A percentile compares a stretch with the other conserved stretches of the same genome.
phyloP scores from a whole-genome alignment of 2,797 vertebrate genomes.

The Anisognathus igniventris region DNA sequence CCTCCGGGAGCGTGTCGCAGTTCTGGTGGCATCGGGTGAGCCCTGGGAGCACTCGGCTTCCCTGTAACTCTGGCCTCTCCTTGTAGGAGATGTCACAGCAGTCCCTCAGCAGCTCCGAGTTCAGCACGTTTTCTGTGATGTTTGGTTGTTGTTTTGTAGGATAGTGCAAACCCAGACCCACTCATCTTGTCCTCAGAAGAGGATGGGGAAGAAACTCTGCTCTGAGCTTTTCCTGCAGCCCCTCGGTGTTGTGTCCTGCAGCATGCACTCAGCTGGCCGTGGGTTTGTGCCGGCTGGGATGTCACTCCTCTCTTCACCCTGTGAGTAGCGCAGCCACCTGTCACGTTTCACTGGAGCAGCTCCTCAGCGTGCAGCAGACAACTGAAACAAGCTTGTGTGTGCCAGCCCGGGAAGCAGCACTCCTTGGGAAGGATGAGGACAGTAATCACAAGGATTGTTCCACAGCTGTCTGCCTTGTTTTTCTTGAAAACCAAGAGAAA shows the following conservation, averaged over 20 bases:
- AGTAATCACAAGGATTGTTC: background rate
- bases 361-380: background rate
- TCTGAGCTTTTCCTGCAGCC: background rate
- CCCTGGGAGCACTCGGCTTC: background rate
- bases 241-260: background rate
- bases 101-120: background rate
- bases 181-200: background rate
- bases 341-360: background rate
- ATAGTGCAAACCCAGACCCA: background rate
- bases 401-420: background rate
- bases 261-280: background rate
- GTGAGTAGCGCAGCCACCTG: background rate
- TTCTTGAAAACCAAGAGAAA: background rate
- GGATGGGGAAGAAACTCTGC: background rate
- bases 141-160: slow-evolving; percentile 13
- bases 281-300: background rate
- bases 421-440: background rate
- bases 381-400: background rate
- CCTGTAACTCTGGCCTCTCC: background rate
- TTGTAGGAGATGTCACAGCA: background rate
- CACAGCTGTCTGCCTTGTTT: background rate
- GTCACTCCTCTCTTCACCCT: background rate
- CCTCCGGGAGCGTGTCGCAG: accelerated
- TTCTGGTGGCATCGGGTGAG: background rate
- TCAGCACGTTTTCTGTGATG: background rate